Conservation (phyloP, 23 tunicate species). For the Halocynthia roretzi region DNA sequence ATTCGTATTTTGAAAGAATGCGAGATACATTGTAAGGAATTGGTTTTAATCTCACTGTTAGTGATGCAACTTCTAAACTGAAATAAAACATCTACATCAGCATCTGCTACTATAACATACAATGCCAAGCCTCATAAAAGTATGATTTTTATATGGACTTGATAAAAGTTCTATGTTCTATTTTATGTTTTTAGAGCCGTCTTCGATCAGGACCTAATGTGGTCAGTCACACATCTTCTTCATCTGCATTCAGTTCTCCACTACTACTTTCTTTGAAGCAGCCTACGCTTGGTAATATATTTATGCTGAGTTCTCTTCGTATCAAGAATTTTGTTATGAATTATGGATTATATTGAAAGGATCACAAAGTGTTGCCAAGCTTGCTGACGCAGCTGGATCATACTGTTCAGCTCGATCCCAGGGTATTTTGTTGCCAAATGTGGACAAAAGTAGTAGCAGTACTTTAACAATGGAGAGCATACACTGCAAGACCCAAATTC, state of each 20-base stretch:
- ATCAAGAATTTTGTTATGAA: neutral
- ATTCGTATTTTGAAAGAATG: too few species aligned
- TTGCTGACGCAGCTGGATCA: conserved; percentile 2
- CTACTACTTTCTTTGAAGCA: neutral
- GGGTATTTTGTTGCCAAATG: neutral
- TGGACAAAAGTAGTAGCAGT: neutral
- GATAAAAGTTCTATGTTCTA: too few species aligned
- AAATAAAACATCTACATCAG: too few species aligned
- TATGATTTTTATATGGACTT: too few species aligned
- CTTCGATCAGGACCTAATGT: neutral
- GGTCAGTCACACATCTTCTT: neutral
- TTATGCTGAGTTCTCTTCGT: neutral
- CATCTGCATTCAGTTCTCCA: neutral
- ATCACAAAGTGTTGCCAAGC: conserved; percentile 13
- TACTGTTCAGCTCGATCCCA: neutral
- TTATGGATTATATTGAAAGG: neutral
- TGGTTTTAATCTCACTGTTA: too few species aligned
- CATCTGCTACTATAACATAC: too few species aligned
- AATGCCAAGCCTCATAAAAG: too few species aligned
- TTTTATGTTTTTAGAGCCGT: too few species aligned
- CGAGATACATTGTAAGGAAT: too few species aligned
- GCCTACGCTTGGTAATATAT: neutral
- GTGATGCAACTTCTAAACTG: too few species aligned
- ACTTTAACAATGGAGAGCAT: conserved; percentile 1
- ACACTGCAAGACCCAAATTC: conserved; percentile 2